phyloP scores from a whole-genome alignment of 2,797 vertebrate species.

The Acanthornis magna region DNA sequence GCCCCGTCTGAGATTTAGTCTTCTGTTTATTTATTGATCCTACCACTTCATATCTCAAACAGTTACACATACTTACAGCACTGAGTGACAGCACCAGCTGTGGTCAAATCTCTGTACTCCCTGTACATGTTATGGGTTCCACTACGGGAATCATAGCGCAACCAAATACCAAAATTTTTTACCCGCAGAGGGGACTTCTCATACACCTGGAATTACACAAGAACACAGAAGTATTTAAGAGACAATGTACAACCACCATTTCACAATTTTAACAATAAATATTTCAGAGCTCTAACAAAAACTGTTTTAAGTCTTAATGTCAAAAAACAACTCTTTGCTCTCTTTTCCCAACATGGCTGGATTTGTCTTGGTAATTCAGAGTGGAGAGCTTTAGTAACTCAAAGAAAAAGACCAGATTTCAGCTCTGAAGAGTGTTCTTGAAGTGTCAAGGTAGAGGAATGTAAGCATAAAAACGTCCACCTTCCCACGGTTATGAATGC shows the following conservation, averaged over 20 bases:
- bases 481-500: neutral
- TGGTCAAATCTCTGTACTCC: slow-evolving; percentile 95
- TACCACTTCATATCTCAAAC: neutral
- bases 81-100: slow-evolving; percentile 93
- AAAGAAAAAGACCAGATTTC: neutral
- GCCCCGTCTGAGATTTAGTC: neutral
- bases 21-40: neutral
- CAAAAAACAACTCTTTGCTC: neutral
- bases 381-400: neutral
- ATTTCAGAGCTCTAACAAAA: neutral
- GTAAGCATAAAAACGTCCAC: neutral
- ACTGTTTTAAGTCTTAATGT: neutral
- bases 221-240: neutral
- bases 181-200: slow-evolving; percentile 93
- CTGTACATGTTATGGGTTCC: slow-evolving; percentile 99
- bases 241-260: neutral
- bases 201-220: slow-evolving; percentile 79
- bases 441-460: fast-evolving
- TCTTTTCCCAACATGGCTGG: neutral
- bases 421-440: neutral
- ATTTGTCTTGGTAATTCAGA: neutral
- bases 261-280: neutral
- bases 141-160: slow-evolving; percentile 96
- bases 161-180: slow-evolving; percentile 98
- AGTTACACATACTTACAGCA: slow-evolving; percentile 86